phyloP scores from a whole-genome alignment of 2,888 invertebrate genomes.

The Harpalus rufipes region DNA sequence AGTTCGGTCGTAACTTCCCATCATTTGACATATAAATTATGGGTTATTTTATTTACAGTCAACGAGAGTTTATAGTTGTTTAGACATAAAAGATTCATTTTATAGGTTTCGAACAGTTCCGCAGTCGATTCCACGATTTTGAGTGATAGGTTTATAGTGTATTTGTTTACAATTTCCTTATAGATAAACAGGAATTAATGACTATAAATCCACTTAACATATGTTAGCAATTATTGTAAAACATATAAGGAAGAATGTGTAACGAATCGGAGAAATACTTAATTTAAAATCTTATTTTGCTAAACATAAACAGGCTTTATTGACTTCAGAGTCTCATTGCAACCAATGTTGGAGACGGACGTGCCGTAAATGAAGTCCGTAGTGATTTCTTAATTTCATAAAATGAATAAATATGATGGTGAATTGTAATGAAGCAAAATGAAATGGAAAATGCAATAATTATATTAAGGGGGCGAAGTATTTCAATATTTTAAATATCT shows the following conservation, averaged over 20 bases:
- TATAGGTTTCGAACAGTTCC: slow-evolving; percentile 1
- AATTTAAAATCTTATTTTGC: too few relatives aligned
- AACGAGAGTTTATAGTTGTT: slow-evolving; percentile 13
- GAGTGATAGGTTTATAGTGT: background rate
- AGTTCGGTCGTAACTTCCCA: background rate
- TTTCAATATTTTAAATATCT: too few relatives aligned
- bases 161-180: background rate
- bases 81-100: slow-evolving; percentile 15
- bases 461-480: too few relatives aligned
- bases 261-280: background rate
- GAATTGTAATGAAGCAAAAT: too few relatives aligned
- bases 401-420: too few relatives aligned
- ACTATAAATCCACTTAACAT: too few relatives aligned
- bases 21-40: slow-evolving; percentile 22
- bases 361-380: too few relatives aligned
- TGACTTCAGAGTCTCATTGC: too few relatives aligned
- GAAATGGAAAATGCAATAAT: too few relatives aligned
- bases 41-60: slow-evolving; percentile 27
- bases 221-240: background rate
- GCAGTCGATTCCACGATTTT: background rate
- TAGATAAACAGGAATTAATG: background rate
- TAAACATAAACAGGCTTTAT: too few relatives aligned
- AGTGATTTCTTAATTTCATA: too few relatives aligned
- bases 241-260: background rate
- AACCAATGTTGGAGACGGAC: too few relatives aligned